phyloP scores from a whole-genome alignment of 2,797 vertebrate species.

The Pseudochromis fuscus region DNA sequence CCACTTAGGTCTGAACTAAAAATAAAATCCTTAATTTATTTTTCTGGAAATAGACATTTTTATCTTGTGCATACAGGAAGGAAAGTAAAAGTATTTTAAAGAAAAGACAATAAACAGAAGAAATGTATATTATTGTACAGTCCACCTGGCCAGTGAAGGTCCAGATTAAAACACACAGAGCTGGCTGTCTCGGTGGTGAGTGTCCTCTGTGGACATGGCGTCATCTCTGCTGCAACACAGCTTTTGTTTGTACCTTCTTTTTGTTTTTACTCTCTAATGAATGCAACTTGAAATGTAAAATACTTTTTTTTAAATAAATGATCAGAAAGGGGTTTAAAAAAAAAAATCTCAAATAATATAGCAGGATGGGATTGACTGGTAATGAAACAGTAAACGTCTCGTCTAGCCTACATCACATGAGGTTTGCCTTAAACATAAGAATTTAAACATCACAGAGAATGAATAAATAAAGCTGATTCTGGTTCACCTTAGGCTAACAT shows the following conservation, averaged over 20 bases:
- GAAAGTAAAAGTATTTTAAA: too few relatives aligned
- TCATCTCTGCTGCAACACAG: conserved; percentile 3
- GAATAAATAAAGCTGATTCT: conserved; percentile 16
- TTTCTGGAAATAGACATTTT: not conserved
- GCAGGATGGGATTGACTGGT: not conserved
- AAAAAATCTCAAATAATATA: too few relatives aligned
- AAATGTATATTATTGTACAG: too few relatives aligned
- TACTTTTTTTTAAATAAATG: not conserved
- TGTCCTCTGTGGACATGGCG: conserved; percentile 1
- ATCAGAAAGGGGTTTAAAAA: not conserved
- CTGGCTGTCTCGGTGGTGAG: too few relatives aligned
- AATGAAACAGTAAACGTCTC: not conserved
- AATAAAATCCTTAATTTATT: not conserved
- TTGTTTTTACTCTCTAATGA: not conserved
- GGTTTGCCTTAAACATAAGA: conserved; percentile 14
- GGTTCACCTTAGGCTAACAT: conserved; percentile 32
- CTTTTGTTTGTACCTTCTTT: not conserved
- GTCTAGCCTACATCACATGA: not conserved
- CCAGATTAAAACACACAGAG: not conserved
- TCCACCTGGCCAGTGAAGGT: conserved; percentile 13
- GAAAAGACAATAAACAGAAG: not conserved
- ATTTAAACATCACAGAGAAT: conserved; percentile 15
- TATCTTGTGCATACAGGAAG: too few relatives aligned
- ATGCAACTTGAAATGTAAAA: not conserved
- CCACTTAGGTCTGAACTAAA: not conserved